Conservation (phyloP, 2,113 vertebrate species). For the Lynx canadensis region DNA sequence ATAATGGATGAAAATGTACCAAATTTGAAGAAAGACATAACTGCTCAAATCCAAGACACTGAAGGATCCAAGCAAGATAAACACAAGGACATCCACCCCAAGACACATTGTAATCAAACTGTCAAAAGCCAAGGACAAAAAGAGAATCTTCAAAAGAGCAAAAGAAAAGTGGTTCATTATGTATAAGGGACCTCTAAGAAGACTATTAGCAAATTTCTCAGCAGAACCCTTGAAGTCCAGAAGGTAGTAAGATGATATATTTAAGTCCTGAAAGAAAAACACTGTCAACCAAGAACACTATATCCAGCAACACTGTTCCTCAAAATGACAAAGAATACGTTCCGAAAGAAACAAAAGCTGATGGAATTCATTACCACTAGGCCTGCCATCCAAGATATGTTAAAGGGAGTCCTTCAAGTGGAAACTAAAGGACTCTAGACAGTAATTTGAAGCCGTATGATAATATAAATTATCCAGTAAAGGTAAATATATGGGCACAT, state of each 20-base stretch:
- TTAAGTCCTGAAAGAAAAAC: neutral
- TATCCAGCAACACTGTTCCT: neutral
- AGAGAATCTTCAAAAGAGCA: neutral
- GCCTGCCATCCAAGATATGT: neutral
- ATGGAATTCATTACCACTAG: neutral
- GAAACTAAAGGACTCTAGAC: neutral
- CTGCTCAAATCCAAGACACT: neutral
- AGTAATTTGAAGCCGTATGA: neutral
- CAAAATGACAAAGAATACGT: neutral
- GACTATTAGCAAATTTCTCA: neutral
- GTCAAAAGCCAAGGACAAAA: neutral
- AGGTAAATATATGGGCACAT: neutral
- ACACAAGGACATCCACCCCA: neutral
- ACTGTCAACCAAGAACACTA: neutral
- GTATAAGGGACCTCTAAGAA: neutral
- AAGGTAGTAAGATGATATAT: neutral
- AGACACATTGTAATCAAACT: neutral
- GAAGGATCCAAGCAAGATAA: neutral
- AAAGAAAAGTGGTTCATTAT: neutral
- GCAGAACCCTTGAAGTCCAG: neutral
- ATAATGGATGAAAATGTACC: neutral
- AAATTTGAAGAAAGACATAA: neutral
- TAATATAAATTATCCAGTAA: neutral
- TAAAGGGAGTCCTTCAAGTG: neutral
- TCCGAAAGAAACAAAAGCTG: neutral